Percentiles rank a stretch among this genome's conserved stretches.
phyloP scores from a whole-genome alignment of 2,888 invertebrate species.

The Falcaria lacertinaria region DNA sequence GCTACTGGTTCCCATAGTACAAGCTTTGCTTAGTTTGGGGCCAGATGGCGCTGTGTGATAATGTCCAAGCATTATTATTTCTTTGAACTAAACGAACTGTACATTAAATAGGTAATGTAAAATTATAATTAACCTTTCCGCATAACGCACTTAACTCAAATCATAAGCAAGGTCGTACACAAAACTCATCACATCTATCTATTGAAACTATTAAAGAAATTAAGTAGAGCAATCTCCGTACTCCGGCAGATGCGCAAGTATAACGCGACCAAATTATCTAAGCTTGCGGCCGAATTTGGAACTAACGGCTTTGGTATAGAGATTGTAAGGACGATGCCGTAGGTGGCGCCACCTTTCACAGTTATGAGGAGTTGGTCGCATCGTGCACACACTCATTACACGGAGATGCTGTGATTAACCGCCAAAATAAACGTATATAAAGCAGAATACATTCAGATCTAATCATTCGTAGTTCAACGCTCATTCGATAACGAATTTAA shows the following conservation, averaged over 20 bases:
- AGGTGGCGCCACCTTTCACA: background rate
- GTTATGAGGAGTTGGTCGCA: background rate
- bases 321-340: background rate
- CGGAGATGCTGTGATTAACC: background rate
- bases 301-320: background rate
- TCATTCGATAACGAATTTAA: constrained; percentile 16
- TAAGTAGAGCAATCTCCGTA: background rate
- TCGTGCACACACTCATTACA: background rate
- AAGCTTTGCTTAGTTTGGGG: no score
- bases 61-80: no score
- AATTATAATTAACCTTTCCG: background rate
- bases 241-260: background rate
- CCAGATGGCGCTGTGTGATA: no score
- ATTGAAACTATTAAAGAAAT: background rate
- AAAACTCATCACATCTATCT: background rate
- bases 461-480: constrained; percentile 25
- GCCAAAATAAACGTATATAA: constrained; percentile 21
- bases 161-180: background rate
- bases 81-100: no score
- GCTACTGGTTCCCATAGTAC: no score
- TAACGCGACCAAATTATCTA: background rate
- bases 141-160: background rate
- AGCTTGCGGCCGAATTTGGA: background rate
- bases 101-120: background rate
- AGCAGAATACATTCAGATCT: constrained; percentile 13